A percentile compares a stretch with the other conserved stretches of the same genome.
These are phyloP conservation scores for Polyploca ridens DNA, from an alignment of 2,888 invertebrate genomes.

Conservation along the genomic window DNA sequence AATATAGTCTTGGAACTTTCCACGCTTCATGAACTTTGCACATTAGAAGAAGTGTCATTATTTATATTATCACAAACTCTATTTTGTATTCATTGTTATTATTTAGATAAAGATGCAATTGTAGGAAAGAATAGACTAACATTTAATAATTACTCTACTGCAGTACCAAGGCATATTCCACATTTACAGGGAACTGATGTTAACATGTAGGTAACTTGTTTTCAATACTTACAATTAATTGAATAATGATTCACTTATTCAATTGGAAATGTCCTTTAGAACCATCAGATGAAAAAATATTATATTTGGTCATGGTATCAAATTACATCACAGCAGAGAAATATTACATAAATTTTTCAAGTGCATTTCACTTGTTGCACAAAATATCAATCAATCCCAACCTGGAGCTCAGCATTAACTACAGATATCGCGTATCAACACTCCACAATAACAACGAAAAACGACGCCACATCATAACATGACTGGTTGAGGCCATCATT, in stretches of 20 bases:
- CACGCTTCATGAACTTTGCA: background rate
- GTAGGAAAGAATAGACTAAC: background rate
- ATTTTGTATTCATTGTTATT: too few relatives aligned
- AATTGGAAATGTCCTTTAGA: background rate
- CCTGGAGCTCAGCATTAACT: constrained; percentile 10
- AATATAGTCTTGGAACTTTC: background rate
- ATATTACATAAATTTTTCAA: background rate
- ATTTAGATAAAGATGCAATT: background rate
- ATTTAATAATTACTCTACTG: background rate
- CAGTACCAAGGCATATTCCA: background rate
- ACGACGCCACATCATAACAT: constrained; percentile 34
- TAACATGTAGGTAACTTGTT: background rate
- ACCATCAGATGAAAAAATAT: background rate
- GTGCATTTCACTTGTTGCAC: background rate
- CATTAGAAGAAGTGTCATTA: background rate
- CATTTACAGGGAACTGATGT: background rate
- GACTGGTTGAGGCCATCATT: constrained; percentile 14
- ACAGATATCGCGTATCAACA: background rate
- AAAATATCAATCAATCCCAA: background rate
- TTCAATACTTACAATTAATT: background rate
- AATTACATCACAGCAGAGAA: background rate
- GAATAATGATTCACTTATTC: constrained; percentile 8
- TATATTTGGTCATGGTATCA: background rate
- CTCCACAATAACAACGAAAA: constrained; percentile 21
- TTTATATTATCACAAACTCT: background rate